These are phyloP conservation scores for Lysandra bellargus DNA, from an alignment of 2,888 invertebrate genomes.

Conservation along the genomic window DNA sequence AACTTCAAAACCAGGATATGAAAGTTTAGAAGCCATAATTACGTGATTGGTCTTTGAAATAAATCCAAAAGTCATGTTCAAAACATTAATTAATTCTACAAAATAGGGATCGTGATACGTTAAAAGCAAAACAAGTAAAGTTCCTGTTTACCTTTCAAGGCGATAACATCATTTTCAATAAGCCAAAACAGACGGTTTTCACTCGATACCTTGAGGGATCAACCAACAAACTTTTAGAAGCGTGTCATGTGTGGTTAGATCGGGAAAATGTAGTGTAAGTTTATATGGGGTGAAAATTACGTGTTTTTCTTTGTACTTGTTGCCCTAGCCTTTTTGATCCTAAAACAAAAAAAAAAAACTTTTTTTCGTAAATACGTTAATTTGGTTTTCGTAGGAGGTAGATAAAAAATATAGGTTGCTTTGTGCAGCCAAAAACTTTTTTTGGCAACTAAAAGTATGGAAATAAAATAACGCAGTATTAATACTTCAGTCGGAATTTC, in stretches of 20 bases:
- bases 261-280: neutral
- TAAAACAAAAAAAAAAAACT: too few relatives aligned
- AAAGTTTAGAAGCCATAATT: neutral
- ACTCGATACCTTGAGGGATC: neutral
- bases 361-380: too few relatives aligned
- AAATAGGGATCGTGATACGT: slow-evolving; percentile 8
- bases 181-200: neutral
- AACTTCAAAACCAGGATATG: neutral
- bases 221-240: neutral
- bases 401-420: too few relatives aligned
- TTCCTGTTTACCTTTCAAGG: neutral
- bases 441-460: neutral
- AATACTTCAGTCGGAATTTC: too few relatives aligned
- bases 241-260: neutral
- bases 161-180: slow-evolving; percentile 19
- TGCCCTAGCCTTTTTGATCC: too few relatives aligned
- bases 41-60: neutral
- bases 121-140: slow-evolving; percentile 3
- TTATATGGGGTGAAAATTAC: neutral
- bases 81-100: neutral
- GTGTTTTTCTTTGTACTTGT: too few relatives aligned
- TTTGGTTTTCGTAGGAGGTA: too few relatives aligned
- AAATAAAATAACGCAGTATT: neutral
- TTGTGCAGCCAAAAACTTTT: neutral
- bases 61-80: neutral